These are phyloP conservation scores for Temnothorax curvispinosus DNA, from an alignment of 1,140 invertebrate species.

Conservation along the genomic window DNA sequence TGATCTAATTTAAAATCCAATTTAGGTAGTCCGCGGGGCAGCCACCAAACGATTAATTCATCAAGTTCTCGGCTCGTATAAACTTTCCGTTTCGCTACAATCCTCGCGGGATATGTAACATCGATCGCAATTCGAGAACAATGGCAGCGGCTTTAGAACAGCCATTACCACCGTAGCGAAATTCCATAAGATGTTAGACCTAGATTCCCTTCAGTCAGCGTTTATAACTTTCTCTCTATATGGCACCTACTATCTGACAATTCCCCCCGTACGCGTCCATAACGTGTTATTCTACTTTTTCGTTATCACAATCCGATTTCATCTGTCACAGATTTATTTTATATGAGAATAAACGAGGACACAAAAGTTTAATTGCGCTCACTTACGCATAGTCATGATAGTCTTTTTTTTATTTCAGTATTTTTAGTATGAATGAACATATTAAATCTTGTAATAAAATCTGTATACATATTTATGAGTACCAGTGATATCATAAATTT, in stretches of 20 bases:
- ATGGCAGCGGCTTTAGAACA: slow-evolving; percentile 43
- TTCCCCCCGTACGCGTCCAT: neutral
- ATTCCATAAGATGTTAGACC: slow-evolving; percentile 51
- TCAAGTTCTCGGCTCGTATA: slow-evolving; percentile 20
- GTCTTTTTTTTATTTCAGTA: neutral
- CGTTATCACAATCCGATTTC: slow-evolving; percentile 13
- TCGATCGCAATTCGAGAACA: slow-evolving; percentile 57
- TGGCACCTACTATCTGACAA: slow-evolving; percentile 29
- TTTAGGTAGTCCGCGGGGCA: slow-evolving; percentile 24
- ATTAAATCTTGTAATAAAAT: too few relatives aligned
- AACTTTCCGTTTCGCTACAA: slow-evolving; percentile 60
- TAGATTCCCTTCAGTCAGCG: slow-evolving; percentile 46
- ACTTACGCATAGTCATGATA: neutral
- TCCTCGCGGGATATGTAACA: slow-evolving; percentile 52
- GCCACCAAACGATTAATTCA: slow-evolving; percentile 53
- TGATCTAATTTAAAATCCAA: slow-evolving; percentile 56
- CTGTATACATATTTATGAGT: too few relatives aligned
- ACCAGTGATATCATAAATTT: too few relatives aligned
- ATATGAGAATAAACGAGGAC: neutral
- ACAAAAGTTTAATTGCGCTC: neutral
- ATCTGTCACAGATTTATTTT: slow-evolving; percentile 24
- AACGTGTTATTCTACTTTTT: neutral
- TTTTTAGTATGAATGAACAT: too few relatives aligned
- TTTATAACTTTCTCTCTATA: slow-evolving; percentile 44
- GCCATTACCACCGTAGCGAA: slow-evolving; percentile 41